Percentiles rank a stretch among this genome's conserved stretches.
phyloP scores from a whole-genome alignment of 2,113 vertebrate genomes.

The Brachyistius frenatus region DNA sequence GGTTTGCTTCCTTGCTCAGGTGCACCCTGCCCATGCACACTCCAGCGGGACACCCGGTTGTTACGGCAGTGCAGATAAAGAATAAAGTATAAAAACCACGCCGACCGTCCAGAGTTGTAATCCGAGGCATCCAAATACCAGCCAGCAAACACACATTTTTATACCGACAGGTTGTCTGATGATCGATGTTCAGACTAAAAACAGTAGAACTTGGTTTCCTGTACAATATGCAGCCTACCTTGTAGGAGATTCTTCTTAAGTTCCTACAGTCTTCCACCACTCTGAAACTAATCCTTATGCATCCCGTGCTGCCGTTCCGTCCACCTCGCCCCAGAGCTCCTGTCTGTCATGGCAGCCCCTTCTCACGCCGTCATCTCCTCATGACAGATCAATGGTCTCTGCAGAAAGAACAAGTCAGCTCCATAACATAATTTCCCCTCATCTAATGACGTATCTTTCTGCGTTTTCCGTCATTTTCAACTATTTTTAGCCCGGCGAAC shows the following conservation, averaged over 20 bases:
- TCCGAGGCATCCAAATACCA: neutral
- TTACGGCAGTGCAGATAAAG: neutral
- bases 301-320: slow-evolving; percentile 78
- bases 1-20: neutral
- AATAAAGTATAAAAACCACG: slow-evolving; percentile 8
- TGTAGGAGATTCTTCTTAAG: slow-evolving; percentile 64
- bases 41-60: neutral
- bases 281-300: slow-evolving; percentile 71
- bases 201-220: neutral
- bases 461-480: slow-evolving; percentile 73
- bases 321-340: slow-evolving; percentile 27
- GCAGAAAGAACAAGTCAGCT: slow-evolving; percentile 51
- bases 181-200: neutral
- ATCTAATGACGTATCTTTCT: slow-evolving; percentile 51
- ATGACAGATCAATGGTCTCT: slow-evolving; percentile 28
- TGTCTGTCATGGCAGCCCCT: slow-evolving; percentile 47
- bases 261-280: slow-evolving; percentile 63
- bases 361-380: slow-evolving; percentile 31
- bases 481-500: slow-evolving; percentile 81
- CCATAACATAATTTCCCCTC: slow-evolving; percentile 61
- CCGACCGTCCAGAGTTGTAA: neutral
- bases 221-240: slow-evolving; percentile 67
- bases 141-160: neutral
- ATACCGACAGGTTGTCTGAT: neutral
- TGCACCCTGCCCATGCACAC: neutral